These are phyloP conservation scores for Malthinus seriepunctatus DNA, from an alignment of 2,888 invertebrate genomes.

Conservation along the genomic window DNA sequence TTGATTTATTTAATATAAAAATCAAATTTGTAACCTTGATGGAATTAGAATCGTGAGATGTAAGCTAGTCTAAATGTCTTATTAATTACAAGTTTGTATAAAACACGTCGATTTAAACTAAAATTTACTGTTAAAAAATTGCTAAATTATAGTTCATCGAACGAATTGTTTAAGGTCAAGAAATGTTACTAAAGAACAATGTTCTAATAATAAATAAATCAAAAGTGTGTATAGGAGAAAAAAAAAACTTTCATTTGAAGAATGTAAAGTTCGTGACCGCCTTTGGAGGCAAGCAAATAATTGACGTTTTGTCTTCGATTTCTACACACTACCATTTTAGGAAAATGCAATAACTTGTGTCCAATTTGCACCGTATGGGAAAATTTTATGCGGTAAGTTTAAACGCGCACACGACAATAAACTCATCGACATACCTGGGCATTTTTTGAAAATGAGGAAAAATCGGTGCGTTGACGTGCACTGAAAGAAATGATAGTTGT, in stretches of 20 bases:
- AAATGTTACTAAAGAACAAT: constrained; percentile 1
- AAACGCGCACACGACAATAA: background rate
- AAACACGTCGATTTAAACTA: too few species aligned
- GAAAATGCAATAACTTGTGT: constrained; percentile 10
- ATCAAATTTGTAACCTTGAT: too few species aligned
- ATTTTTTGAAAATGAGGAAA: background rate
- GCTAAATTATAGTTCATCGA: background rate
- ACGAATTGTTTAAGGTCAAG: constrained; percentile 7
- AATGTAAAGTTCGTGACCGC: constrained; percentile 17
- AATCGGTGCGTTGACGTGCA: background rate
- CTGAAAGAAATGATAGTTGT: background rate
- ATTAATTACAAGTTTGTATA: too few species aligned
- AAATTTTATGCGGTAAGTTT: too few species aligned
- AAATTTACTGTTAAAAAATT: too few species aligned
- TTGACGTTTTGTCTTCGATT: constrained; percentile 15
- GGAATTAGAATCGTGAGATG: too few species aligned
- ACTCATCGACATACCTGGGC: too few species aligned
- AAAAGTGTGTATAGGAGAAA: constrained; percentile 6
- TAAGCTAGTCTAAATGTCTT: too few species aligned
- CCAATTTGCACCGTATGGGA: background rate
- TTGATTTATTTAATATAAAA: too few species aligned
- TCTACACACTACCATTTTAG: constrained; percentile 13
- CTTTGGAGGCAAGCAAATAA: constrained; percentile 9
- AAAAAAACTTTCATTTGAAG: constrained; percentile 13
- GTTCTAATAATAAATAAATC: constrained; percentile 8